Conservation (phyloP, 2,888 invertebrate species). For the Lacanobia wlatinum region DNA sequence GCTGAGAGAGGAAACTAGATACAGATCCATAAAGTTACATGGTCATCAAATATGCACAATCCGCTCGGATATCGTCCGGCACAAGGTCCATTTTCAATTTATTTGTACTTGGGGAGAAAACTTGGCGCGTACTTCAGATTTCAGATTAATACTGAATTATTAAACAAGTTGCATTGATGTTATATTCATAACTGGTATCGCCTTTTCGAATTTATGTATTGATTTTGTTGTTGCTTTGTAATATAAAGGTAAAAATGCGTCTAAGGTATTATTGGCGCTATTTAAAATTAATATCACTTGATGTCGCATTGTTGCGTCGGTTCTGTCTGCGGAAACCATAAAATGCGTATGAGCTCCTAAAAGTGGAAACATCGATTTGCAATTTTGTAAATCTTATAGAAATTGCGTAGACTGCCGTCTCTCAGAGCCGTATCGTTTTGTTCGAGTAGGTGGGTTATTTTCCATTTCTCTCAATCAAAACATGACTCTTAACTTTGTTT, state of each 20-base stretch:
- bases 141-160: conserved; percentile 68
- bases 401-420: too few relatives aligned
- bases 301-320: too few relatives aligned
- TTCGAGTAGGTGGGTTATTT: not conserved
- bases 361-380: too few relatives aligned
- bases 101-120: conserved; percentile 61
- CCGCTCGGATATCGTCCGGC: conserved; percentile 49
- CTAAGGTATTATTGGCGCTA: not conserved
- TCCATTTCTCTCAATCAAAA: not conserved
- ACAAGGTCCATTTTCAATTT: conserved; percentile 60
- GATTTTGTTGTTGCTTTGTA: conserved; percentile 11
- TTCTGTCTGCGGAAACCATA: too few relatives aligned
- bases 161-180: conserved; percentile 60
- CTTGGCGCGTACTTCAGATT: conserved; percentile 59
- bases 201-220: conserved; percentile 18
- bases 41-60: conserved; percentile 56
- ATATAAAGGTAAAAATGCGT: not conserved
- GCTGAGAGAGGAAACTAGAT: conserved; percentile 35
- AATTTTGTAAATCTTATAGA: too few relatives aligned
- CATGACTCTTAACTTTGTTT: not conserved
- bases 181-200: conserved; percentile 40
- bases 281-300: too few relatives aligned
- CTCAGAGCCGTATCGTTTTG: too few relatives aligned
- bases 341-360: too few relatives aligned
- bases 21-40: conserved; percentile 63